phyloP scores from a whole-genome alignment of 1,140 invertebrate genomes.

The Aphaenogaster rudis region DNA sequence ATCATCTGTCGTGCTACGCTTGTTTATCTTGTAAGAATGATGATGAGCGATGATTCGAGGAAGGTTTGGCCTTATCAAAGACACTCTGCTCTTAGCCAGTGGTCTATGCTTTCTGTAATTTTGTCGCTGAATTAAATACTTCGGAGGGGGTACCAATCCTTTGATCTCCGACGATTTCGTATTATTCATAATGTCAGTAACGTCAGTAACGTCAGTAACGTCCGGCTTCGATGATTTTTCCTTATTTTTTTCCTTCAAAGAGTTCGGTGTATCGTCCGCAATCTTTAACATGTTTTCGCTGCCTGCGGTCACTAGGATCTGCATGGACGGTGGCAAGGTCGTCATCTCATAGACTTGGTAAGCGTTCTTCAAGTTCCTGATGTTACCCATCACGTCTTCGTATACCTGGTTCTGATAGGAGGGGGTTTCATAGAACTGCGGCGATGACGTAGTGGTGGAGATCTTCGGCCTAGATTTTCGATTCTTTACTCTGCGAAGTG shows the following conservation, averaged over 20 bases:
- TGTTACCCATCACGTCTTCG: conserved; percentile 85
- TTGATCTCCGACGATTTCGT: conserved; percentile 43
- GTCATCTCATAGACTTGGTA: conserved; percentile 63
- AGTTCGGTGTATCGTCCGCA: neutral
- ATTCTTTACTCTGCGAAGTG: neutral
- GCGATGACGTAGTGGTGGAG: conserved; percentile 19
- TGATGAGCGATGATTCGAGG: conserved; percentile 20
- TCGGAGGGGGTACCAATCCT: conserved; percentile 68
- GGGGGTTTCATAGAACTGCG: conserved; percentile 7
- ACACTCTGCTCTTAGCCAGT: neutral
- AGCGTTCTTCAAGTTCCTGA: conserved; percentile 71
- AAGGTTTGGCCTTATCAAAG: neutral
- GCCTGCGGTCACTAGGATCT: neutral
- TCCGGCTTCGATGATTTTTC: neutral
- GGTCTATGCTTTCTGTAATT: conserved; percentile 23
- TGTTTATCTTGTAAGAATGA: conserved; percentile 54
- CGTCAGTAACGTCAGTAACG: neutral
- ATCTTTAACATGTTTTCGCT: neutral
- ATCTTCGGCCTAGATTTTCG: conserved; percentile 24
- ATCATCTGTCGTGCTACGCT: conserved; percentile 15
- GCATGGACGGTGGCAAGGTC: conserved; percentile 7
- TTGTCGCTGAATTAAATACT: neutral
- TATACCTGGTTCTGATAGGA: conserved; percentile 82
- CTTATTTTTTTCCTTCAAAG: conserved; percentile 4
- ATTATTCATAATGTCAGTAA: neutral